Conservation (phyloP, 2,888 invertebrate species). For the Troilus luridus region DNA sequence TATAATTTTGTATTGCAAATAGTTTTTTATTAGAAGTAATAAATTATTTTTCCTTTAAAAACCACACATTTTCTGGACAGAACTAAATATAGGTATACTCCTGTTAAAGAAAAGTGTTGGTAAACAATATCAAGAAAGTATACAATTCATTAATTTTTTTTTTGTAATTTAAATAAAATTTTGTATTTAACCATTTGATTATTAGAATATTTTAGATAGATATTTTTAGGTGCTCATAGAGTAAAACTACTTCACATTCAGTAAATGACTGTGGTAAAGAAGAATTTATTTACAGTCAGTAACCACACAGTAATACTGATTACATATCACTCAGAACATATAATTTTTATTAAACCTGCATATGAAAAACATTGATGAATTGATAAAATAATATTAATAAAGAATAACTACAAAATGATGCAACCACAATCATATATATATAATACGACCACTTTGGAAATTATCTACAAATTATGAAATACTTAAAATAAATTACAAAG, state of each 20-base stretch:
- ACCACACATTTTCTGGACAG: too few species aligned
- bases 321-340: neutral
- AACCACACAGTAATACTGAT: slow-evolving; percentile 1
- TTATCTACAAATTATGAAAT: neutral
- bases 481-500: neutral
- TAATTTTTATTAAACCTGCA: neutral
- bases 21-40: too few species aligned
- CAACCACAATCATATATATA: neutral
- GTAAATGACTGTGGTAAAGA: neutral
- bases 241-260: neutral
- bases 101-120: too few species aligned
- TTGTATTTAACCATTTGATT: too few species aligned
- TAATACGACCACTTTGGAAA: neutral
- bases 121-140: too few species aligned
- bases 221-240: neutral
- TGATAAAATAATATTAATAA: neutral
- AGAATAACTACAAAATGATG: neutral
- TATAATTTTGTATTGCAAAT: too few species aligned
- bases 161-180: too few species aligned
- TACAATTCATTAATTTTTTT: too few species aligned
- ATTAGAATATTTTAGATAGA: neutral
- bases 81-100: too few species aligned
- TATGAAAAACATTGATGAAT: neutral
- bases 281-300: slow-evolving; percentile 8
- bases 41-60: too few species aligned